phyloP scores from a whole-genome alignment of 2,888 invertebrate species.

The Cantharis nigra region DNA sequence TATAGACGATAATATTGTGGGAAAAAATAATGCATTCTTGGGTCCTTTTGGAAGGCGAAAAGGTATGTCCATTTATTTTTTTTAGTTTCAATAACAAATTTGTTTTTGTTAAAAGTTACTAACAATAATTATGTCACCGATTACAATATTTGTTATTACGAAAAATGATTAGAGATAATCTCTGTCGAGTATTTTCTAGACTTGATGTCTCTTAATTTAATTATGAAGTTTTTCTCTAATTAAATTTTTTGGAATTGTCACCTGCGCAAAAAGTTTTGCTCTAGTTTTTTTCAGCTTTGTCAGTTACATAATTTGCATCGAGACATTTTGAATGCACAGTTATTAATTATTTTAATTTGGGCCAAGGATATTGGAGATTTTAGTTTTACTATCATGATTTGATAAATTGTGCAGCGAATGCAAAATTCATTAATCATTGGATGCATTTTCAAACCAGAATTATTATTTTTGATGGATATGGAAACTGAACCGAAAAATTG shows the following conservation, averaged over 20 bases:
- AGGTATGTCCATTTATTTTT: slow-evolving; percentile 60
- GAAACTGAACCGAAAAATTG: not conserved
- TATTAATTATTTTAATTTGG: slow-evolving; percentile 11
- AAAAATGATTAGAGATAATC: not conserved
- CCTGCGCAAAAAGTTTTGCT: not conserved
- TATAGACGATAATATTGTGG: slow-evolving; percentile 81
- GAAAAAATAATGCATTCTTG: slow-evolving; percentile 78
- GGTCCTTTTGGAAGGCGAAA: slow-evolving; percentile 83
- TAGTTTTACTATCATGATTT: not conserved
- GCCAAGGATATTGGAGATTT: slow-evolving; percentile 15
- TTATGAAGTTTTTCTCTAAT: not conserved
- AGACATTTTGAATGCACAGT: not conserved
- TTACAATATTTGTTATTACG: not conserved
- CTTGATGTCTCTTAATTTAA: slow-evolving; percentile 6
- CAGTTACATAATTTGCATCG: not conserved
- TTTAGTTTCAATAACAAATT: not conserved
- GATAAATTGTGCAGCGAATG: not conserved
- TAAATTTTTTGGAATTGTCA: not conserved
- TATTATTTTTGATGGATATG: not conserved
- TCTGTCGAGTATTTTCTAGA: slow-evolving; percentile 2
- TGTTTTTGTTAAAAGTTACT: not conserved
- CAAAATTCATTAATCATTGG: not conserved
- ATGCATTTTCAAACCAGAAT: not conserved
- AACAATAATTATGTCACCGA: not conserved
- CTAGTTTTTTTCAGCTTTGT: not conserved